phyloP scores from a whole-genome alignment of 1,140 invertebrate species.

The Cyrtorhinus lividipennis region DNA sequence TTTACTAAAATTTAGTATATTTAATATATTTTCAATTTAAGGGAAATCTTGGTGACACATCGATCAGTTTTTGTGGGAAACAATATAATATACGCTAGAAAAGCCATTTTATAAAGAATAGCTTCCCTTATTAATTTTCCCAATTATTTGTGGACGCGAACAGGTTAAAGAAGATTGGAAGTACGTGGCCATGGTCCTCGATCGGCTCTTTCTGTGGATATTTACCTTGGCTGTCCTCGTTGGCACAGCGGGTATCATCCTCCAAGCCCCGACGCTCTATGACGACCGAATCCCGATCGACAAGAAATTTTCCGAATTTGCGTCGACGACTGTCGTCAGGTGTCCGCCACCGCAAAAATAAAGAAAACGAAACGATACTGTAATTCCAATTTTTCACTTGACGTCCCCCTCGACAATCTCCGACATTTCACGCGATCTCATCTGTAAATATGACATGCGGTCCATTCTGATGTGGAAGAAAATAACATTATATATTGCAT shows the following conservation, averaged over 20 bases:
- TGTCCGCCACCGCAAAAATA: conserved; percentile 2
- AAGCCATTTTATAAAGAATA: too few relatives aligned
- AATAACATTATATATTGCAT: too few relatives aligned
- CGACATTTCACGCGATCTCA: neutral
- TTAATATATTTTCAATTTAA: too few relatives aligned
- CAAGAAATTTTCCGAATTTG: conserved; percentile 64
- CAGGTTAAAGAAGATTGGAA: conserved; percentile 94
- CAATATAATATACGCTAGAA: too few relatives aligned
- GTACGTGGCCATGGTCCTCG: conserved; percentile 95
- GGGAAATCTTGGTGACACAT: too few relatives aligned
- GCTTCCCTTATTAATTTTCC: too few relatives aligned
- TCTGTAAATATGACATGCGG: neutral
- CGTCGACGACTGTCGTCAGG: conserved; percentile 26
- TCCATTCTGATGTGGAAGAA: too few relatives aligned
- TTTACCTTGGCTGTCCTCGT: conserved; percentile 87
- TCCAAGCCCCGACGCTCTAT: conserved; percentile 80
- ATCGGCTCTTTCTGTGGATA: conserved; percentile 90
- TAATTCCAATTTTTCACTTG: neutral
- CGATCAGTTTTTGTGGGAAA: too few relatives aligned
- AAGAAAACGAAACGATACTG: too few relatives aligned
- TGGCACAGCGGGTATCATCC: conserved; percentile 84
- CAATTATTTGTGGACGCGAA: too few relatives aligned
- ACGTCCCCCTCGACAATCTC: neutral
- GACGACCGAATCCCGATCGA: conserved; percentile 82
- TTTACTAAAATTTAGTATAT: too few relatives aligned